Base-by-base conservation (phyloP, 2,113 vertebrate genomes). In the Pterocles gutturalis region DNA sequence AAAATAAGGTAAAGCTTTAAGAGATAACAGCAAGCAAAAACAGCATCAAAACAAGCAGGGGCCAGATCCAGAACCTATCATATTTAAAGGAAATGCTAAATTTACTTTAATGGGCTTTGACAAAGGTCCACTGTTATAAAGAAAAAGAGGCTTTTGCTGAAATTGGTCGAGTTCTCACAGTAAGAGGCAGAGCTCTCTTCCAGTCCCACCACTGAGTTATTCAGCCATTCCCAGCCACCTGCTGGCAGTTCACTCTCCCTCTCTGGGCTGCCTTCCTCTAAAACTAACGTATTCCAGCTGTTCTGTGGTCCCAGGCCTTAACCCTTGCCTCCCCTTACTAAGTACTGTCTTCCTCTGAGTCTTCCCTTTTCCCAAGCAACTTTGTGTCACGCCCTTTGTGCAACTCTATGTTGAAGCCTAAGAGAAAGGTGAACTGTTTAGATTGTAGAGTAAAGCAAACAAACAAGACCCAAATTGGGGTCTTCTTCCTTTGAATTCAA, bases 151-250 rank as follows among this genome's bases (percentile, higher is more conserved):
- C 26, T 81, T 83, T 72, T 53, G 58, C 83, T 81, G 71, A 90
- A 92, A 76, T 33, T 62, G 55, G 54, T 62, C 0, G 0, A 91
- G 61, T 29, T 49, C 69, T 58, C 58, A 38, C 83, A 94, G 66
- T 46, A 43, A 85, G 67, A 85, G 55, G 55, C 82, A 96, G 75
- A 77, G 34, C 31, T 48, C 75, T 92, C 64, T 83, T 83, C 69
- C 67, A 96, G 67, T 86, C 48, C 85, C 71, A 96, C 67, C 78
- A 64, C 29, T 17, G 57, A 71, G 12, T 73, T 90, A 66, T 62
- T 62, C 85, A 86, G 76, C 85, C 90, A 60, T 93, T 92, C 96
- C 85, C 96, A 96, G 67, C 58, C 96, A 96, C 96, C 95, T 96
- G 93, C 93, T 96, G 95, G 90, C 76, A 94, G 93, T 92, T 96